Evolutionary conservation across 2,888 invertebrate species (phyloP).

Genomic region (Caradrina kadenii): DNA sequence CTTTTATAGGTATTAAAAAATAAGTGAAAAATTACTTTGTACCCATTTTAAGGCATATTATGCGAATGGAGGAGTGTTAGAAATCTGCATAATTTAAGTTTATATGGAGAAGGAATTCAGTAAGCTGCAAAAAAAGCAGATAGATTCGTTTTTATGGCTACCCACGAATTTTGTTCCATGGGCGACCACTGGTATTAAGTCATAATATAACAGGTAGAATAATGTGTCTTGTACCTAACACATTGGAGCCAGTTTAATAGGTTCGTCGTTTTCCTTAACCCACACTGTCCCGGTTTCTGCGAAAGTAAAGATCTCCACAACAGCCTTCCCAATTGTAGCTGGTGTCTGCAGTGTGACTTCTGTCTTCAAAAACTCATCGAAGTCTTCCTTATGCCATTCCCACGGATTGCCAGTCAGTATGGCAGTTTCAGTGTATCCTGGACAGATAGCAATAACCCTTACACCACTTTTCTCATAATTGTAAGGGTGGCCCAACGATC

Average conservation of each 20-base stretch:
- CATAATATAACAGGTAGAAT: too few relatives aligned
- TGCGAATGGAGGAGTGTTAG: too few relatives aligned
- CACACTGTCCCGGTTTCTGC: constrained; percentile 55
- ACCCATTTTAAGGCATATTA: too few relatives aligned
- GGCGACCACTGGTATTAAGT: too few relatives aligned
- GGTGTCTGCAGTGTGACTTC: constrained; percentile 53
- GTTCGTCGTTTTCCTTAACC: constrained; percentile 38
- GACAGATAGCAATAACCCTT: constrained; percentile 85
- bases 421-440: constrained; percentile 83
- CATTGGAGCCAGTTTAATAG: constrained; percentile 39
- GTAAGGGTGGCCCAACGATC: constrained; percentile 78
- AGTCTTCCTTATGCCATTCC: constrained; percentile 40
- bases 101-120: too few relatives aligned
- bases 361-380: constrained; percentile 48
- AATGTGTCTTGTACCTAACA: constrained; percentile 6
- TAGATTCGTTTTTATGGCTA: too few relatives aligned
- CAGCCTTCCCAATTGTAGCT: constrained; percentile 56
- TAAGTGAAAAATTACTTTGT: too few relatives aligned
- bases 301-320: constrained; percentile 43
- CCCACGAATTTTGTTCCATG: too few relatives aligned
- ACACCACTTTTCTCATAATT: constrained; percentile 84
- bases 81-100: too few relatives aligned
- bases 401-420: constrained; percentile 54
- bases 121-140: too few relatives aligned
- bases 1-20: too few relatives aligned